Conservation (phyloP, 2,797 vertebrate species). For the Aeoliscus strigatus region DNA sequence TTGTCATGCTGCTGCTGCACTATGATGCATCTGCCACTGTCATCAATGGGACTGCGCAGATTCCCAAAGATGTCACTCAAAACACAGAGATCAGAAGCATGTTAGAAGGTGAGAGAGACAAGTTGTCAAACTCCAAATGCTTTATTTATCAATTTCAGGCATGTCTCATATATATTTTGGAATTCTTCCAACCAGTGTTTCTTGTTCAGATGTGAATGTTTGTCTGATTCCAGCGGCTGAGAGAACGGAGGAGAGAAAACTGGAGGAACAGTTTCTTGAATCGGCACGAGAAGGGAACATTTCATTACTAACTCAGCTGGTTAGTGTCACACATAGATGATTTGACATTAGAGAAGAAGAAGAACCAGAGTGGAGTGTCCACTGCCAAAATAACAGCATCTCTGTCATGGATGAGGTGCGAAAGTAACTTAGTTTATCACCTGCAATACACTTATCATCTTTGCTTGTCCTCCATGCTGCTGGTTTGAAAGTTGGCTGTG, state of each 20-base stretch:
- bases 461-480: no score
- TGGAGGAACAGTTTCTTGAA: slow-evolving; percentile 85
- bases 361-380: no score
- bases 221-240: slow-evolving; percentile 78
- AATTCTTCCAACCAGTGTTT: no score
- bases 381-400: no score
- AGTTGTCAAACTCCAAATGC: background rate
- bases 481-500: no score
- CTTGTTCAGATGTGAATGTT: no score
- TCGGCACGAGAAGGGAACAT: slow-evolving; percentile 87
- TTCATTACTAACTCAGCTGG: slow-evolving; percentile 79
- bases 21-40: slow-evolving; percentile 84
- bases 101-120: slow-evolving; percentile 85
- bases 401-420: no score
- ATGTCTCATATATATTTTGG: no score
- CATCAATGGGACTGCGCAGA: slow-evolving; percentile 92
- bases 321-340: slow-evolving; percentile 51
- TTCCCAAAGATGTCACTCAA: slow-evolving; percentile 88
- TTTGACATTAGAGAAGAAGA: no score
- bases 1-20: slow-evolving; percentile 92
- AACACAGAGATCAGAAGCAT: slow-evolving; percentile 89
- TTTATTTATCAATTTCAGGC: background rate
- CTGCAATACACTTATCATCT: no score
- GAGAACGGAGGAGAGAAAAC: slow-evolving; percentile 91
- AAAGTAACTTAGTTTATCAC: background rate